These are phyloP conservation scores for Erithacus rubecula DNA, from an alignment of 2,797 vertebrate genomes.

Conservation along the genomic window DNA sequence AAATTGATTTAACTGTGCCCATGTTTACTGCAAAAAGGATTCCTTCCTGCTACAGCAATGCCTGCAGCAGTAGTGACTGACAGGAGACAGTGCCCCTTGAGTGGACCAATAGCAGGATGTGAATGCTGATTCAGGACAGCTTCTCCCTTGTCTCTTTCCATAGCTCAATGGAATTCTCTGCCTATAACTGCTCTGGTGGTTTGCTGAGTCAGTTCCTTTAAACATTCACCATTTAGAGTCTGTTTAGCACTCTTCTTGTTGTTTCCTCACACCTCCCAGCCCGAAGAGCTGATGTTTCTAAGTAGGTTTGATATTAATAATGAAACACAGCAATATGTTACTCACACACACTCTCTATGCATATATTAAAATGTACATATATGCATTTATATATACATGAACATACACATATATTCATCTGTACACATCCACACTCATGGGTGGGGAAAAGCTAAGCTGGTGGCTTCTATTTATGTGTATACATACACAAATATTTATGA, in stretches of 20 bases:
- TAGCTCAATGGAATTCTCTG: not conserved
- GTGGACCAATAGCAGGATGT: fast-evolving
- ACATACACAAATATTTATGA: not conserved
- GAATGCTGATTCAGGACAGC: not conserved
- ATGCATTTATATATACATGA: not conserved
- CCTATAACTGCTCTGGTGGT: not conserved
- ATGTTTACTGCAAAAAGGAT: not conserved
- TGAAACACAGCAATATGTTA: not conserved
- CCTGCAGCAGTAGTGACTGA: not conserved
- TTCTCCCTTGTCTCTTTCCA: not conserved
- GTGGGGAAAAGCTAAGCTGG: not conserved
- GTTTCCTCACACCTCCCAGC: not conserved
- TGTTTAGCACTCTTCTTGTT: fast-evolving
- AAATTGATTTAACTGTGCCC: not conserved
- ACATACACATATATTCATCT: not conserved
- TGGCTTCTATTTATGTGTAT: not conserved
- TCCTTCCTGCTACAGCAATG: not conserved
- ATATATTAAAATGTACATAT: not conserved
- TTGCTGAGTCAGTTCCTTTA: not conserved
- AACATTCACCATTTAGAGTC: not conserved
- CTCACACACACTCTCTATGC: not conserved
- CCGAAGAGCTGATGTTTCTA: not conserved
- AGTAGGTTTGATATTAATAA: not conserved
- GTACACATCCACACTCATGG: fast-evolving
- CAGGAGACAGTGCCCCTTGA: not conserved